Evolutionary conservation across 2,888 invertebrate genomes (phyloP), one percentile per base, ranked within the genome.

Genomic region (Drosophila infuscata): DNA sequence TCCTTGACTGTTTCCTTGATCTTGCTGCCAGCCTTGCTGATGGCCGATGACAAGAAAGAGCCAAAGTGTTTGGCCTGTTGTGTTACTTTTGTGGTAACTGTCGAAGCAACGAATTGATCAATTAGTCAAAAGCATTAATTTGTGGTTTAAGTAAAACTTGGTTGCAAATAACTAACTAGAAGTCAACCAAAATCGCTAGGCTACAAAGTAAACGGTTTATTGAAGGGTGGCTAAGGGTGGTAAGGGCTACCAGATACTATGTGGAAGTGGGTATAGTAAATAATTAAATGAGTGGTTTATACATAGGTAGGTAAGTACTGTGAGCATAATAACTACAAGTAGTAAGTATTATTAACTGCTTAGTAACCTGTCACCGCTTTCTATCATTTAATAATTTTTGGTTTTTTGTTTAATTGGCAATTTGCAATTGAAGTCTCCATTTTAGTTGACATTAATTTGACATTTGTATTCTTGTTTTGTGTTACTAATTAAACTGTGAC

Each of bases 1-100:
- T 98, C 98, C 94, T 98, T 98, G 83, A 99, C 98, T 87, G 97
- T 97, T 94, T 98, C 97, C 95, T 99, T 98, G 92, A 99, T 97
- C 94, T 98, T 98, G 91, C 97, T 97, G 43, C 98, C 98, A 69
- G 99, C 99, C 94, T 98, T 98, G 94, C 98, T 98, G 85, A 98
- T 98, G 82, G 98, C 98, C 77, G 98, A 97, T 94, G 97, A 98
- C 84, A 99, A 95, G 94, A 98, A 98, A 93, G 95, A 98, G 82
- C 98, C 98, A 91, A 98, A 95, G 62, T 96, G 97, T 94, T 98
- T 98, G 83, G 98, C 98, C 59, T 97, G 97, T 60, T 97, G 97
- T 83, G 97, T 95, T 70, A 97, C 97, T 94, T 98, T 98, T 89
- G 96, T 97, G 85, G 97, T 97, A 93, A 97, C 97, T 97, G 81